phyloP scores from a whole-genome alignment of 2,888 invertebrate genomes.

The Orgyia antiqua region DNA sequence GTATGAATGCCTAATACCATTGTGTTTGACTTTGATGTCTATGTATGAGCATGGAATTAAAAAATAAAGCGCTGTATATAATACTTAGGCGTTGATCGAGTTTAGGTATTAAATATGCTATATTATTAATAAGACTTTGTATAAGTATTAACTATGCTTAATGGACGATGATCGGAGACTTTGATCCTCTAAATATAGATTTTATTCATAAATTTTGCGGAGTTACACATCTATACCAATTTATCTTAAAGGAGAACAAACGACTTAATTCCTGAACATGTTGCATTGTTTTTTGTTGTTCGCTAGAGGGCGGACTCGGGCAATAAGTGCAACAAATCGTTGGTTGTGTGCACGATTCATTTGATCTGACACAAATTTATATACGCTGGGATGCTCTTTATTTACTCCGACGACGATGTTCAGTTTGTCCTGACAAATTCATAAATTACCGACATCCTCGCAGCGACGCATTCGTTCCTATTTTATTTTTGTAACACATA shows the following conservation, averaged over 20 bases:
- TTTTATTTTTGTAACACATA: conserved; percentile 66
- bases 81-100: too few species aligned
- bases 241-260: conserved; percentile 38
- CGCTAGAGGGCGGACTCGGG: conserved; percentile 32
- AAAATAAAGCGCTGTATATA: too few species aligned
- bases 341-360: conserved; percentile 61
- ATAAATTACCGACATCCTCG: conserved; percentile 78
- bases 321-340: conserved; percentile 71
- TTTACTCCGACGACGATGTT: conserved; percentile 67
- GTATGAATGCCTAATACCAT: too few species aligned
- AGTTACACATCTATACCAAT: conserved; percentile 27
- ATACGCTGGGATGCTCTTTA: conserved; percentile 66
- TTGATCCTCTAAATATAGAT: conserved; percentile 22
- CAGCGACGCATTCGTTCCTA: conserved; percentile 47
- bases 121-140: too few species aligned
- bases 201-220: conserved; percentile 15
- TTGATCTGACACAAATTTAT: conserved; percentile 78
- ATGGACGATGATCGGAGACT: too few species aligned
- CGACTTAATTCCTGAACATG: conserved; percentile 41
- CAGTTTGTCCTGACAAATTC: conserved; percentile 76
- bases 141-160: too few species aligned
- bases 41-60: too few species aligned
- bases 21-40: too few species aligned
- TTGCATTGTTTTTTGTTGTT: conserved; percentile 34
- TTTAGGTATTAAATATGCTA: too few species aligned